Base-by-base conservation (phyloP, 1,140 invertebrate genomes). In the Galleria mellonella region DNA sequence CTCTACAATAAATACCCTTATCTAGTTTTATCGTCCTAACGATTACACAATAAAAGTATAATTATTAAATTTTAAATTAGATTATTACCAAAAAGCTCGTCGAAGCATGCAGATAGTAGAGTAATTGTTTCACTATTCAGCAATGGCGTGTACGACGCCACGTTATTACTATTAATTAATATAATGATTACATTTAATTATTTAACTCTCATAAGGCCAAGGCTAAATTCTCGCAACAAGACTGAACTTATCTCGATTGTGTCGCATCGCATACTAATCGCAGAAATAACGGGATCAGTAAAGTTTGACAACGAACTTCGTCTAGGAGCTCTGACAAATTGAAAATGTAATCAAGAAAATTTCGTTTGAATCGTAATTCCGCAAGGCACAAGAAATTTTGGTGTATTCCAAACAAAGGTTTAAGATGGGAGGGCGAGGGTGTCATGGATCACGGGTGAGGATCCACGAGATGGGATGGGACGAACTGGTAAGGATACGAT, bases 41-140 rank as follows among this genome's bases (percentile, higher is more conserved):
- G 77, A 76, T 85, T 83, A 85, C 70, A 81, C 68, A 81, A 75
- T 82, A 69, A 78, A 81, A 75, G 72, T 84, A 23, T 23, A 81
- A 75, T 74, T 85, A 82, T 75, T 72, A 81, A 72, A 72, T 78
- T 75, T 83, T 74, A 79, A 79, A 83, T 81, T 82, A 85, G 72
- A 78, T 82, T 83, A 81, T 81, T 81, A 78, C 79, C 79, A 74
- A 85, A 82, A 85, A 85, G 82, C 79, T 85, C 82, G 79, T 85
- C 82, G 64, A 85, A 85, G 82, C 82, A 85, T 85, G 82, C 82
- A 79, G 76, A 81, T 85, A 70, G 61, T 68, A 79, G 78, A 82
- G 72, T 75, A 81, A 83, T 69, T 61, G 61, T 74, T 81, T 73
- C 57, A 78, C 78, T 85, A 83, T 71, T 69, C 69, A 78, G 77